Base-by-base conservation (phyloP, 2,797 vertebrate genomes). In the Periparus ater region DNA sequence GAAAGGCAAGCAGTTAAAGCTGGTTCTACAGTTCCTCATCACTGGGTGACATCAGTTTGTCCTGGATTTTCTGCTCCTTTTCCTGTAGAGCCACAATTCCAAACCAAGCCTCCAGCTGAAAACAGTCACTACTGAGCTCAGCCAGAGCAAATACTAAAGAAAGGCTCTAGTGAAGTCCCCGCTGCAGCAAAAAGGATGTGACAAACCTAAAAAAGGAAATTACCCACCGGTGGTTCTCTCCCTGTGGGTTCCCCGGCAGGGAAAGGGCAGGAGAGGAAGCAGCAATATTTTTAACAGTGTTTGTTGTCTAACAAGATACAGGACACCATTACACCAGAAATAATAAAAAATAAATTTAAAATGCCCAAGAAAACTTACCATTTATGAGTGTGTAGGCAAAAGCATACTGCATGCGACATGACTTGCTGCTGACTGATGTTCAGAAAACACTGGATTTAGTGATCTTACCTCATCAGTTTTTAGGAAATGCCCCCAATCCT, bases 1-100 rank as follows among this genome's bases (percentile, higher is more conserved):
- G 92, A 93, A 96, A 95, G 68, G 70, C 42, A 95, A 61, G 71
- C 21, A 21, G 60, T 91, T 91, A 87, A 63, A 55, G 51, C 50
- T 68, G 63, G 44, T 22, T 53, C 70, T 53, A 14, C 6, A 20
- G 27, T 1, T 66, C 48, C 54, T 44, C n/a, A 6, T 17, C 7
- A 7, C 73, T n/a, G 60, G 14, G 9, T 45, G 57, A 53, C 54
- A 48, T 32, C 40, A 66, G 13, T 3, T 25, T 12, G 22, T 14
- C n/a, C 68, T 42, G 61, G 61, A 34, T 77, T 71, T 82, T 71
- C 84, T 84, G 76, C 38, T 51, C 8, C 50, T 53, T 30, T 13
- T 78, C 36, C 81, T 27, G 44, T 6, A n/a, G 19, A 40, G 48
- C 7, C 80, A 34, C 30, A 5, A 22, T 20, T 47, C 84, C 57